Percentiles rank a stretch among this genome's conserved stretches.
Conservation (phyloP, 2,888 invertebrate species). For the Cataglyphis altisquamis region DNA sequence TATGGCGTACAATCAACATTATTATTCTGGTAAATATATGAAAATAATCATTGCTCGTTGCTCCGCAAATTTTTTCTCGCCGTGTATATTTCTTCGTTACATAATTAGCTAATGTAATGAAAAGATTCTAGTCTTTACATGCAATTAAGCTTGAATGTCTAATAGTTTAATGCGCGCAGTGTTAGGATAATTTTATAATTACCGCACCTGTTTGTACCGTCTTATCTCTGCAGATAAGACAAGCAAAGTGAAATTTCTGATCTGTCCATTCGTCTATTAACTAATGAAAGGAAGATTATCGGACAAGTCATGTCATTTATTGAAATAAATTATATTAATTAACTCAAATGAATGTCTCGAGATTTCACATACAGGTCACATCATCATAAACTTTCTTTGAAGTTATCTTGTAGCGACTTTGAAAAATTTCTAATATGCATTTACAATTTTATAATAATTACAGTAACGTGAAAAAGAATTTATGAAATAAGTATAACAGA, state of each 20-base stretch:
- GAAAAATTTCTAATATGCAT: not conserved
- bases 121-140: not conserved
- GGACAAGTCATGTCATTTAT: not conserved
- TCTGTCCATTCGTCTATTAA: not conserved
- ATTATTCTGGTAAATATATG: slow-evolving; percentile 1
- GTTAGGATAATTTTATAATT: slow-evolving; percentile 35
- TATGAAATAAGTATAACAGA: not conserved
- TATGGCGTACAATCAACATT: slow-evolving; percentile 61
- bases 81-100: slow-evolving; percentile 8
- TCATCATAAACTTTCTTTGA: not conserved
- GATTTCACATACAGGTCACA: not conserved
- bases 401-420: not conserved
- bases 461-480: not conserved
- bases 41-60: not conserved
- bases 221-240: slow-evolving; percentile 57
- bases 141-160: slow-evolving; percentile 23
- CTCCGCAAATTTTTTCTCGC: not conserved
- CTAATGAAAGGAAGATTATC: not conserved
- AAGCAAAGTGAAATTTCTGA: slow-evolving; percentile 24
- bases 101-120: slow-evolving; percentile 12
- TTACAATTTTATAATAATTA: slow-evolving; percentile 2
- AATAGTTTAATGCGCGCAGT: slow-evolving; percentile 16
- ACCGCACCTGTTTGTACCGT: slow-evolving; percentile 47
- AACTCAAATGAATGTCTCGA: not conserved
- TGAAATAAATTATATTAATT: not conserved